phyloP scores from a whole-genome alignment of 2,113 vertebrate species.

The Ceyx melanurus region DNA sequence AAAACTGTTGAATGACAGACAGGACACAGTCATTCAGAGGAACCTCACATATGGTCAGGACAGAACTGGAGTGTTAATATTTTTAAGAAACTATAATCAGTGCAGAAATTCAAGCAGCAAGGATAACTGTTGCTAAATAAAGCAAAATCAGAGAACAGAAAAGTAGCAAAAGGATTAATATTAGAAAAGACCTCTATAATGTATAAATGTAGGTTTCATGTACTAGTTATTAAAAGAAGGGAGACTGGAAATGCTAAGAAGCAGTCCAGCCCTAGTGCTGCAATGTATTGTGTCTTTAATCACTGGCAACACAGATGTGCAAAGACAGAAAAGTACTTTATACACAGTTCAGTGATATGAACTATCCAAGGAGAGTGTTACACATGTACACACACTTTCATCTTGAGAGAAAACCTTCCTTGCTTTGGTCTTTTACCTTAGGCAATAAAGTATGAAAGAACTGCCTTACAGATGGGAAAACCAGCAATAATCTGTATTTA shows the following conservation, averaged over 20 bases:
- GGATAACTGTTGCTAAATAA: not conserved
- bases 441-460: not conserved
- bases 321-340: not conserved
- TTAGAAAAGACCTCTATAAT: not conserved
- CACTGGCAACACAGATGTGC: not conserved
- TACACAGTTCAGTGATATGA: not conserved
- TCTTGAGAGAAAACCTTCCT: not conserved
- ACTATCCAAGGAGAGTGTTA: not conserved
- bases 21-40: not conserved
- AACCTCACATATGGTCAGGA: not conserved
- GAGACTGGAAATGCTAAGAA: not conserved
- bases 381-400: not conserved
- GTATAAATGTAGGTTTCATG: not conserved
- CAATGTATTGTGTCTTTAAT: not conserved
- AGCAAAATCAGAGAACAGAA: not conserved
- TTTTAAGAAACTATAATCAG: not conserved
- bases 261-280: not conserved
- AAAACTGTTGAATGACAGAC: not conserved
- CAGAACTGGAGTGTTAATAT: not conserved
- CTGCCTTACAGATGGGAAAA: not conserved
- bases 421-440: not conserved
- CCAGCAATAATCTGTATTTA: not conserved
- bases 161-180: not conserved
- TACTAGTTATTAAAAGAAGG: not conserved
- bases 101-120: not conserved